Evolutionary conservation across 2,113 vertebrate genomes (phyloP).

Genomic region (Typhlomys cinereus): DNA sequence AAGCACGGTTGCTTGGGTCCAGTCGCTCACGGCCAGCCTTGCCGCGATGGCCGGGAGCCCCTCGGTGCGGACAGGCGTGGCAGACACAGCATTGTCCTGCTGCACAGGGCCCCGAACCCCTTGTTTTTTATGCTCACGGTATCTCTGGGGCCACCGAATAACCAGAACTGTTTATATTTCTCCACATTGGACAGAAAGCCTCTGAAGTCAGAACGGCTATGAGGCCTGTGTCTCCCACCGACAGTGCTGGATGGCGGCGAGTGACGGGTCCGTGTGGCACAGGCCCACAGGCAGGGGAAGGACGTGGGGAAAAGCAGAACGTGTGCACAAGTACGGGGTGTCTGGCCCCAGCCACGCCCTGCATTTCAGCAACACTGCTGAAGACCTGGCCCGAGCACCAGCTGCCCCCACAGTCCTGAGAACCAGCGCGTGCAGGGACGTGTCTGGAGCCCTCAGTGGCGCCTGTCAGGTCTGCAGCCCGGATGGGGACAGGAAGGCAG

Average conservation of each 20-base stretch:
- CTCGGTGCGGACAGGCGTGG: no score
- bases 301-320: no score
- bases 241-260: not conserved
- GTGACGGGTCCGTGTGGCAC: accelerated
- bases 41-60: no score
- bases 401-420: not conserved
- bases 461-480: no score
- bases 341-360: accelerated
- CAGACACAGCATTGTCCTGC: no score
- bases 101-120: accelerated
- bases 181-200: not conserved
- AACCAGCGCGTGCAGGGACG: no score
- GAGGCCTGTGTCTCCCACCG: not conserved
- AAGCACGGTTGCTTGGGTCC: not conserved
- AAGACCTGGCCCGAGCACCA: accelerated
- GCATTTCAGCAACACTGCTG: not conserved
- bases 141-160: not conserved
- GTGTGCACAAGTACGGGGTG: not conserved
- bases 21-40: not conserved
- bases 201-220: not conserved
- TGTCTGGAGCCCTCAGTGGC: not conserved
- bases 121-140: not conserved
- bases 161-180: not conserved
- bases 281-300: not conserved
- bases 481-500: not conserved